Evolutionary conservation across 2,113 vertebrate genomes (phyloP), one percentile per base, ranked within the genome.

Genomic region (Hyperoodon ampullatus): DNA sequence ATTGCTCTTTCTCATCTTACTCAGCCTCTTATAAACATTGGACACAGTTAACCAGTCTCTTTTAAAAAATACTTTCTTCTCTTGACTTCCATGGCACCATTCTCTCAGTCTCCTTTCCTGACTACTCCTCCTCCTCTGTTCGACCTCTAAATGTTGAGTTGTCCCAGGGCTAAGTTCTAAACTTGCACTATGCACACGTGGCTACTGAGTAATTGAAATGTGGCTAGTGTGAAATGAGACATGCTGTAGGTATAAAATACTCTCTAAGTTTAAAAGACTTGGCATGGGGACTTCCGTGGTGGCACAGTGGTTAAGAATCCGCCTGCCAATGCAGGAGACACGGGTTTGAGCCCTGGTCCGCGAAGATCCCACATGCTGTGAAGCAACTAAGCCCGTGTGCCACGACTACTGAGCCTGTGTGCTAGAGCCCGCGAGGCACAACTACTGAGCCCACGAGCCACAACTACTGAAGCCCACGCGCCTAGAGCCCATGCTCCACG

Each of bases 1-100:
- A n/a, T 50, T 55, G 47, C 72, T 85, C 42, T 80, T 80, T 95
- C 91, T 97, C 68, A 68, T 93, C 63, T 90, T 85, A 87, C 63
- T 82, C 15, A 61, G 44, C 15, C 72, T 91, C 92, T 92, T 88
- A 72, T 8, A 96, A 90, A 61, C 68, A 63, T 1, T 88, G 81
- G 58, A 80, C 35, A 83, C 80, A 87, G 74, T 28, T 87, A 81
- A 83, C 68, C 68, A 42, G 71, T n/a, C 30, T 68, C 15, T 92
- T 90, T 88, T 55, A 33, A 58, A 90, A 90, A 84, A 39, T 44
- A 28, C 47, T 88, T 89, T 83, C 58, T 74, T 90, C 58, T 91
- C 60, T 94, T 81, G 70, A 16, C 55, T 86, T 94, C 24, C 18
- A 14, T 13, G 13, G 6, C 30, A 77, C 33, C n/a, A 63, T 90